Conservation (phyloP, 1,140 invertebrate genomes). For the Linepithema humile region DNA sequence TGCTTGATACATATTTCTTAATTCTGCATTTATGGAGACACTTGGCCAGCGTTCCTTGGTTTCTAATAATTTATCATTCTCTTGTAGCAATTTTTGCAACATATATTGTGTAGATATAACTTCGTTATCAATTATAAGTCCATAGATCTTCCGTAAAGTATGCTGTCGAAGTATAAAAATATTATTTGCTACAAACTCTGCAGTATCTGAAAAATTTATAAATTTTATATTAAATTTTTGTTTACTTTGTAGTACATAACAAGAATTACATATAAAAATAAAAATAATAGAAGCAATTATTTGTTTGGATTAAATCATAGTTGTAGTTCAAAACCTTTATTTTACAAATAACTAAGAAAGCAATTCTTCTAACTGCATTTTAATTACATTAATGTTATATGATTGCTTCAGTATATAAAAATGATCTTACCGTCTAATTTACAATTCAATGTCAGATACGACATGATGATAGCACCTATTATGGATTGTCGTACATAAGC, state of each 20-base stretch:
- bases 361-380: background rate
- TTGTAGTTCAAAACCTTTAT: background rate
- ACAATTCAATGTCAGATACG: background rate
- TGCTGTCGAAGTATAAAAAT: conserved; percentile 1
- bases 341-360: background rate
- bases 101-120: background rate
- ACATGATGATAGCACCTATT: conserved; percentile 4
- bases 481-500: background rate
- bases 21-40: background rate
- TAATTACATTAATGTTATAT: background rate
- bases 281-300: background rate
- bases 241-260: background rate
- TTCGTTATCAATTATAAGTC: background rate
- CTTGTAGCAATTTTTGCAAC: background rate
- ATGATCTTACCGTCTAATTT: conserved; percentile 17
- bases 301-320: background rate
- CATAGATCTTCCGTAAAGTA: background rate
- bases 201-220: conserved; percentile 4
- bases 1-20: background rate
- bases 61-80: background rate
- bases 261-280: background rate
- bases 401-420: background rate
- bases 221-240: background rate
- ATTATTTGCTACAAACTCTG: background rate
- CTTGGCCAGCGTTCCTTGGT: background rate